These are phyloP conservation scores for Oreochromis spilurus DNA, from an alignment of 2,113 vertebrate genomes.

Conservation along the genomic window DNA sequence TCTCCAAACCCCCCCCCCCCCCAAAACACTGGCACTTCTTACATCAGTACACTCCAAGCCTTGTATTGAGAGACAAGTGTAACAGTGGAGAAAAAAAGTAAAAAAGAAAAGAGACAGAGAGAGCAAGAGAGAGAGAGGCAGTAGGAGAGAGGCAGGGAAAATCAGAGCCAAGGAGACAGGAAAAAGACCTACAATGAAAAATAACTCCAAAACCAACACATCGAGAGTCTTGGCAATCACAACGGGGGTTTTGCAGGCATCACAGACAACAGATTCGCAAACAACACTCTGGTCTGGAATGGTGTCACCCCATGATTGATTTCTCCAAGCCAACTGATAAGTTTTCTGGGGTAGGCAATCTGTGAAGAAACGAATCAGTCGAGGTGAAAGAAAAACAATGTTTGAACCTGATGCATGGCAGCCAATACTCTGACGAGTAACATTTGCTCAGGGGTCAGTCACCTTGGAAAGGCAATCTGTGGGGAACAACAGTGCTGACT, in stretches of 20 bases:
- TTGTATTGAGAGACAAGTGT: conserved; percentile 24
- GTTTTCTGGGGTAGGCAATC: conserved; percentile 66
- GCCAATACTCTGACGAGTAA: conserved; percentile 55
- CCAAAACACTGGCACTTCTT: conserved; percentile 18
- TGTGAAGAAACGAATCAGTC: conserved; percentile 54
- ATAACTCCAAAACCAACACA: conserved; percentile 65
- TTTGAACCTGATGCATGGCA: conserved; percentile 54
- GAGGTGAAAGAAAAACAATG: conserved; percentile 54
- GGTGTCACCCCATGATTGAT: conserved; percentile 68
- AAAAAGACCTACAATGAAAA: conserved; percentile 57
- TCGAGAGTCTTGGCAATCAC: conserved; percentile 62
- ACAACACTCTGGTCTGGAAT: conserved; percentile 58
- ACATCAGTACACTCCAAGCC: conserved; percentile 42
- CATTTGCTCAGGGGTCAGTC: conserved; percentile 59
- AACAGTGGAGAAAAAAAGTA: not conserved
- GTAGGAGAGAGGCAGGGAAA: not conserved
- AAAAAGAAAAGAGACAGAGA: not conserved
- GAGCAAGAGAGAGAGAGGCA: not conserved
- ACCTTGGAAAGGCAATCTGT: conserved; percentile 61
- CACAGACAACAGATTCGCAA: conserved; percentile 66
- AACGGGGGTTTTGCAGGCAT: conserved; percentile 52
- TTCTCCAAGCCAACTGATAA: conserved; percentile 59
- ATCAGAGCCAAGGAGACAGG: conserved; percentile 25
- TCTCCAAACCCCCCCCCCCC: too few relatives aligned
- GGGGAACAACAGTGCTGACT: conserved; percentile 41